Percentiles rank a stretch among this genome's conserved stretches.
phyloP scores from a whole-genome alignment of 2,888 invertebrate species.

The Callosobruchus maculatus region DNA sequence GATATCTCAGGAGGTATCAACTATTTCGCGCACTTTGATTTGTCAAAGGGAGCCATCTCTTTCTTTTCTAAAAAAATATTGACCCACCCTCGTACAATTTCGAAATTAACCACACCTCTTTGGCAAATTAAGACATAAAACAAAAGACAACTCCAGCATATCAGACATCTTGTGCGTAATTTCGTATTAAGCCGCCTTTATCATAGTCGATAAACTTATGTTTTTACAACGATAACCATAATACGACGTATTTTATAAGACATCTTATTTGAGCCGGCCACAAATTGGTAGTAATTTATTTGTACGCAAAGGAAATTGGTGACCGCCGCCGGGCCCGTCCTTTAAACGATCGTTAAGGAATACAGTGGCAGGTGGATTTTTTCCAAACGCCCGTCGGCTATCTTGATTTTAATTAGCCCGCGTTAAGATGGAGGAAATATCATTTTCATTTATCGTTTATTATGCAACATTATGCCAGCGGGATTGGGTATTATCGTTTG shows the following conservation, averaged over 20 bases:
- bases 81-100: no score
- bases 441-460: not conserved
- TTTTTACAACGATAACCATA: not conserved
- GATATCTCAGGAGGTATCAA: no score
- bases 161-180: not conserved
- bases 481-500: not conserved
- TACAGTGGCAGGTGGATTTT: not conserved
- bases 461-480: not conserved
- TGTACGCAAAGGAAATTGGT: not conserved
- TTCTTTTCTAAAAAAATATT: no score
- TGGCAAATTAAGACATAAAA: not conserved
- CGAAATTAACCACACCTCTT: not conserved
- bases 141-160: not conserved
- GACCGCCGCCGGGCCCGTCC: not conserved
- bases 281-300: not conserved
- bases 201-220: not conserved
- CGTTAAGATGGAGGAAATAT: not conserved
- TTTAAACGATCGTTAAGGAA: not conserved
- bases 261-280: not conserved
- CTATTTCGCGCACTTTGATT: no score
- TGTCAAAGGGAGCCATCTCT: no score
- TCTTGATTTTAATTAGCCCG: not conserved
- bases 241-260: not conserved
- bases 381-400: not conserved
- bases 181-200: not conserved